phyloP scores from a whole-genome alignment of 2,888 invertebrate species.

The Tanypteryx hageni region DNA sequence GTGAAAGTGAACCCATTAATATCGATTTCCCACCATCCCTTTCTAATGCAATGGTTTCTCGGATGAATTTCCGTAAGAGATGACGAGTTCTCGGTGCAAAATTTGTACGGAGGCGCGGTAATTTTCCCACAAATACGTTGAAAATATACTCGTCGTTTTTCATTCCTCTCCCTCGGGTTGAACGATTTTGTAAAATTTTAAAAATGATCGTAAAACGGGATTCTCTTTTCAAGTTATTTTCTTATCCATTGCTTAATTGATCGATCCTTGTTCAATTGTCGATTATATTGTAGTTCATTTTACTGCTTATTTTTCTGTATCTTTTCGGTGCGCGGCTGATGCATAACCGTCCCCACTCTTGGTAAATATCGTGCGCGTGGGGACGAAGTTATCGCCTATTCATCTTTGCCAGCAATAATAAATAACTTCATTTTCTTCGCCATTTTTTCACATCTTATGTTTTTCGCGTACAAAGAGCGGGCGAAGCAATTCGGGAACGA shows the following conservation, averaged over 20 bases:
- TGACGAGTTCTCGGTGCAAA: neutral
- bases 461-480: neutral
- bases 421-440: neutral
- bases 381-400: neutral
- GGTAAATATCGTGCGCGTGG: neutral
- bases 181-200: neutral
- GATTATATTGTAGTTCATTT: too few relatives aligned
- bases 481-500: neutral
- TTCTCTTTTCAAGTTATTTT: neutral
- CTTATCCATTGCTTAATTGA: too few relatives aligned
- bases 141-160: neutral
- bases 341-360: too few relatives aligned
- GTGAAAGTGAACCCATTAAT: conserved; percentile 40
- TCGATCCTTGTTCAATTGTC: too few relatives aligned
- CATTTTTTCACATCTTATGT: neutral
- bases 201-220: neutral
- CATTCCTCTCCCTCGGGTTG: neutral
- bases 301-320: neutral
- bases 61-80: neutral
- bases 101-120: neutral
- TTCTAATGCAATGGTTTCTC: neutral
- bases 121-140: too few relatives aligned
- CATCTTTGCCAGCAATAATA: neutral
- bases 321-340: neutral
- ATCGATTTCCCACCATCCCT: conserved; percentile 35